These are phyloP conservation scores for Philonicus albiceps DNA, from an alignment of 2,888 invertebrate genomes.

Conservation along the genomic window DNA sequence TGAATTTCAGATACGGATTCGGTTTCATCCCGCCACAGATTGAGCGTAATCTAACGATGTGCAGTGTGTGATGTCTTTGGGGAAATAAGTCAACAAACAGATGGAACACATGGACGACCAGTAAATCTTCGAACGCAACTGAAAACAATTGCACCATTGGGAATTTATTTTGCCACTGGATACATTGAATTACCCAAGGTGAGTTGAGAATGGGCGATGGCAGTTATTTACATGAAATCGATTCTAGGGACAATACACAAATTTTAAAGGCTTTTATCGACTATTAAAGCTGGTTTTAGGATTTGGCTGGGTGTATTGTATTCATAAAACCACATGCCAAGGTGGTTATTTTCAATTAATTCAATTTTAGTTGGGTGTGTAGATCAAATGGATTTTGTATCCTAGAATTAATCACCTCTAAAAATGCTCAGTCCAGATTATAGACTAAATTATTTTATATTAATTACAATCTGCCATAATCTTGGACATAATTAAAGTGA, in stretches of 20 bases:
- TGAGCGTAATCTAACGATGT: not conserved
- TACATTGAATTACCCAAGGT: slow-evolving; percentile 1
- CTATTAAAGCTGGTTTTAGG: not conserved
- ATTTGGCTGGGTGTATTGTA: not conserved
- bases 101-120: not conserved
- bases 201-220: not conserved
- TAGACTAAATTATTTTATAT: no score
- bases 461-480: no score
- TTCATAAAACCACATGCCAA: not conserved
- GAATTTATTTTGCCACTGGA: not conserved
- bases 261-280: not conserved
- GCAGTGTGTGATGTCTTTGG: not conserved
- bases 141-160: slow-evolving; percentile 1
- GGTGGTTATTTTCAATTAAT: not conserved
- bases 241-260: not conserved
- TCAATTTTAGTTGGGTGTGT: not conserved
- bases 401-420: not conserved
- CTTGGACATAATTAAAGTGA: no score
- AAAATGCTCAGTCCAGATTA: not conserved
- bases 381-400: no score
- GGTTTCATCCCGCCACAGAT: not conserved
- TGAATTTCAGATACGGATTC: not conserved
- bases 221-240: not conserved
- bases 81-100: slow-evolving; percentile 15
- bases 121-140: not conserved